phyloP scores from a whole-genome alignment of 2,797 vertebrate genomes.

The Eulemur rubriventer region DNA sequence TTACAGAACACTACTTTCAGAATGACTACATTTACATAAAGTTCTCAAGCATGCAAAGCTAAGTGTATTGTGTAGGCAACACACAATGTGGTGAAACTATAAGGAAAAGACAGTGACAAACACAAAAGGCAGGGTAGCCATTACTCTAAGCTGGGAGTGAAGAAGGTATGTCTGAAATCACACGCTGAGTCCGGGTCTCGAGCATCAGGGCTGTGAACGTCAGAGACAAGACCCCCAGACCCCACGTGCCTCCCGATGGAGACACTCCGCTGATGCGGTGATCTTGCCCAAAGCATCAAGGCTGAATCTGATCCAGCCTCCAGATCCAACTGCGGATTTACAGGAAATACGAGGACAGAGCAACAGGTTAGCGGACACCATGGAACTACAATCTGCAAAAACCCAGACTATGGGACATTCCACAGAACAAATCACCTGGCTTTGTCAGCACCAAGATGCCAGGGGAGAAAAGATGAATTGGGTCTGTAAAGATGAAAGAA shows the following conservation, averaged over 20 bases:
- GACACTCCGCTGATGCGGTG: fast-evolving
- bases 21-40: fast-evolving
- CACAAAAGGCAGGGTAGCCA: background rate
- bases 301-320: background rate
- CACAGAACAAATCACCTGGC: background rate
- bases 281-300: background rate
- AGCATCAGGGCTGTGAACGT: fast-evolving
- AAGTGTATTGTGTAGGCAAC: background rate
- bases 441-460: background rate
- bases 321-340: background rate
- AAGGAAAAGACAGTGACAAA: background rate
- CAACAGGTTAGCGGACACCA: fast-evolving
- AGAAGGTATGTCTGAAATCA: background rate
- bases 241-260: fast-evolving
- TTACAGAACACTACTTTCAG: background rate
- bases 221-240: too few species aligned
- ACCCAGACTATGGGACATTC: background rate
- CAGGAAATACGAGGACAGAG: fast-evolving
- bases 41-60: background rate
- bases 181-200: fast-evolving
- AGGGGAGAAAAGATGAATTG: background rate
- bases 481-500: fast-evolving
- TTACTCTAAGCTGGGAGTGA: too few species aligned
- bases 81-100: fast-evolving
- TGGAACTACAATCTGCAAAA: too few species aligned